These are phyloP conservation scores for Trachymyrmex cornetzi DNA, from an alignment of 1,140 invertebrate species.

Conservation along the genomic window DNA sequence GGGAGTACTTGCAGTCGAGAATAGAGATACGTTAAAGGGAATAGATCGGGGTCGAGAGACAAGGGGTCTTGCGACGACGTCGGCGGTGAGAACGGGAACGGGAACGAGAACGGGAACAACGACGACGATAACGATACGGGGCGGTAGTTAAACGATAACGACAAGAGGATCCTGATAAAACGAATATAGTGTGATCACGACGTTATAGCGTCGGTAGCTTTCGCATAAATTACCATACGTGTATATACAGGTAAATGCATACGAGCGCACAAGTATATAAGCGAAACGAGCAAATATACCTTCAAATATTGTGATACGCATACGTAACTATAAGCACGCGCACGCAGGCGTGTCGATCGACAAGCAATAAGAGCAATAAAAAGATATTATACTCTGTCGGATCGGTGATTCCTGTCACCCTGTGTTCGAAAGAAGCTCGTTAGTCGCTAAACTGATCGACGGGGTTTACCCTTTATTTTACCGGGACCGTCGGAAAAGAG, in stretches of 20 bases:
- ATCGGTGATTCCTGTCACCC: conserved; percentile 34
- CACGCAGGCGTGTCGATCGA: conserved; percentile 36
- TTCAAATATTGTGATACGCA: conserved; percentile 38
- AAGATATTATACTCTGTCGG: not conserved
- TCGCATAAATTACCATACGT: conserved; percentile 27
- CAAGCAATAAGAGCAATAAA: conserved; percentile 60
- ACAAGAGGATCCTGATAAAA: conserved; percentile 19
- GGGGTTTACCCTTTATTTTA: conserved; percentile 14
- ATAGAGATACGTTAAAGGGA: conserved; percentile 37
- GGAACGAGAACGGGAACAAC: conserved; percentile 36
- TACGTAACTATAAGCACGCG: conserved; percentile 36
- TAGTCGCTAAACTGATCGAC: conserved; percentile 30
- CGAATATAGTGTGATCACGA: conserved; percentile 15
- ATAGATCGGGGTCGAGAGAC: conserved; percentile 7
- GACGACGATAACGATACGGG: conserved; percentile 49
- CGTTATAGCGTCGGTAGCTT: not conserved
- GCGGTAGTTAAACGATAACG: conserved; percentile 44
- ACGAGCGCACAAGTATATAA: conserved; percentile 43
- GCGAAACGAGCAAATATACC: not conserved
- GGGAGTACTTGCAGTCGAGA: not conserved
- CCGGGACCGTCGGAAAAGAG: conserved; percentile 24
- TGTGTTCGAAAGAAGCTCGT: conserved; percentile 46
- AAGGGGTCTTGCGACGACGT: not conserved
- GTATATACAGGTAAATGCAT: conserved; percentile 19
- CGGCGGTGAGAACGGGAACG: conserved; percentile 14